These are phyloP conservation scores for Setophaga petechia DNA, from an alignment of 2,113 vertebrate genomes.

Conservation along the genomic window DNA sequence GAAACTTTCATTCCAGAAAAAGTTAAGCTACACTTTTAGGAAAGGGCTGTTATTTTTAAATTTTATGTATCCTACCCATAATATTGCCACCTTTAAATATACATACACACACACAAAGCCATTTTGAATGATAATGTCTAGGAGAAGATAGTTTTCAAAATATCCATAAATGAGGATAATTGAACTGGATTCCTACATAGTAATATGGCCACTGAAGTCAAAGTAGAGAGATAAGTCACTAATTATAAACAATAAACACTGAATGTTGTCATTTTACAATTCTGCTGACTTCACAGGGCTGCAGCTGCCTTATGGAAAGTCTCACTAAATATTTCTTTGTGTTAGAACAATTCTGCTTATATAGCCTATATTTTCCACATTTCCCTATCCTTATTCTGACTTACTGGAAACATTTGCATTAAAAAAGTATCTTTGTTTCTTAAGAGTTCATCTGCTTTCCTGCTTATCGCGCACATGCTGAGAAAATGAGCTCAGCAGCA, in stretches of 20 bases:
- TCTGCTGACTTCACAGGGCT: slow-evolving; percentile 53
- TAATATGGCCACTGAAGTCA: slow-evolving; percentile 18
- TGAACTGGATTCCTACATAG: not conserved
- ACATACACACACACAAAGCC: not conserved
- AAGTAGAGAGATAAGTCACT: slow-evolving; percentile 42
- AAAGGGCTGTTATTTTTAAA: not conserved
- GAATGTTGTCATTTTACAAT: slow-evolving; percentile 18
- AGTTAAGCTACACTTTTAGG: not conserved
- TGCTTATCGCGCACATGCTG: slow-evolving; percentile 35
- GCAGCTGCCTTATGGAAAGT: slow-evolving; percentile 55
- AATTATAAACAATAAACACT: slow-evolving; percentile 53
- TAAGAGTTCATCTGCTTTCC: slow-evolving; percentile 55
- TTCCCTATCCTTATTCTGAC: slow-evolving; percentile 40
- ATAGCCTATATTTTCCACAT: slow-evolving; percentile 24
- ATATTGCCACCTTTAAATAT: not conserved
- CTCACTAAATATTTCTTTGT: slow-evolving; percentile 53
- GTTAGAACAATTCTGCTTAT: slow-evolving; percentile 35
- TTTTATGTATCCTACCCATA: not conserved
- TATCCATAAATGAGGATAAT: slow-evolving; percentile 31
- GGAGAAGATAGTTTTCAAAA: slow-evolving; percentile 34
- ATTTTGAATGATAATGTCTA: slow-evolving; percentile 18
- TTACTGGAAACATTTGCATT: slow-evolving; percentile 57
- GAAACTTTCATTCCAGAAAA: not conserved
- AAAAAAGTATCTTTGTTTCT: slow-evolving; percentile 55
- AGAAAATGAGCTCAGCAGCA: slow-evolving; percentile 16